phyloP scores from a whole-genome alignment of 2,888 invertebrate genomes.

The Hyles lineata region DNA sequence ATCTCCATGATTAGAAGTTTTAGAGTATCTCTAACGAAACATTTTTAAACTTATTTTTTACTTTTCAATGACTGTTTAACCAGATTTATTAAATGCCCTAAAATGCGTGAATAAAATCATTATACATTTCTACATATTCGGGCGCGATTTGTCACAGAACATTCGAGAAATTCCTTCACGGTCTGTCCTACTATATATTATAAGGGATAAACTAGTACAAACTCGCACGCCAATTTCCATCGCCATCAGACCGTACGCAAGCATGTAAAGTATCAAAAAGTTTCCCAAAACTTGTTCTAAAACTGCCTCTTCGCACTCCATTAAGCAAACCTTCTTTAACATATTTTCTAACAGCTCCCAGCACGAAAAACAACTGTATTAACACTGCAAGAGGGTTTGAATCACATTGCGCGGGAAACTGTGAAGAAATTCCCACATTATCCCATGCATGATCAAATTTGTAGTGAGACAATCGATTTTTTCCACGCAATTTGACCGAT shows the following conservation, averaged over 20 bases:
- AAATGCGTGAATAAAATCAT: no score
- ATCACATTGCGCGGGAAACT: neutral
- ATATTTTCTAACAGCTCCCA: neutral
- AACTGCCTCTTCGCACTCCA: conserved; percentile 27
- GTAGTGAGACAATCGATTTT: conserved; percentile 40
- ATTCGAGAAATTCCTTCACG: no score
- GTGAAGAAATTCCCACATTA: conserved; percentile 35
- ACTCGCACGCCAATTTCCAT: neutral
- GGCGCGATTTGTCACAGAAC: no score
- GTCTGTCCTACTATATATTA: neutral
- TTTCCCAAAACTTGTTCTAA: conserved; percentile 14
- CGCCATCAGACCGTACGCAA: neutral
- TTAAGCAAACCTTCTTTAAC: conserved; percentile 9
- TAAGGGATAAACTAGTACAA: neutral
- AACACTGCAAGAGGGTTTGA: neutral
- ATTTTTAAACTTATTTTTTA: no score
- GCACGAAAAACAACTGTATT: neutral
- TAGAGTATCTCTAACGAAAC: no score
- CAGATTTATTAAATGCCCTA: no score
- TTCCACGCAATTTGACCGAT: conserved; percentile 36
- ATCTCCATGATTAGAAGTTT: no score
- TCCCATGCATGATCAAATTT: conserved; percentile 41
- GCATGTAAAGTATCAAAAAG: conserved; percentile 8
- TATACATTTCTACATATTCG: no score
- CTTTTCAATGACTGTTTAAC: no score